Conservation (phyloP, 1,140 invertebrate species). For the Anastrepha ludens region DNA sequence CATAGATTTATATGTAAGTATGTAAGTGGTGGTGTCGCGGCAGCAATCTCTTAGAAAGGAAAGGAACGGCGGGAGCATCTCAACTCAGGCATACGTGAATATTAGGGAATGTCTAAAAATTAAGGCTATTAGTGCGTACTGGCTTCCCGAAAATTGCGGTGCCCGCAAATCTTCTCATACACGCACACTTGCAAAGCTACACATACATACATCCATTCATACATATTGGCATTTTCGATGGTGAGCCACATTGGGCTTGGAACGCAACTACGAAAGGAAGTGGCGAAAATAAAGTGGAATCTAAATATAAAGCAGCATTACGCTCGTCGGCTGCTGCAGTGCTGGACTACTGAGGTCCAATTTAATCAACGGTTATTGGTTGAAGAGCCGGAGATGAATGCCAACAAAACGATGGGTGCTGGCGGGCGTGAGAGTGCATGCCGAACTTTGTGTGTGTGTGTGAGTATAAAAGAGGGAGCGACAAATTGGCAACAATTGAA, state of each 20-base stretch:
- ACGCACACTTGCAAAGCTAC: not conserved
- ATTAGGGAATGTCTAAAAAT: not conserved
- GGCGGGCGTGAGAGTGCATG: slow-evolving; percentile 17
- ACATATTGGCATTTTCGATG: not conserved
- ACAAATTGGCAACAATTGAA: slow-evolving; percentile 44
- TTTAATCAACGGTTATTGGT: slow-evolving; percentile 34
- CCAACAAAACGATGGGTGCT: not conserved
- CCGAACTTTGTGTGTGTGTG: not conserved
- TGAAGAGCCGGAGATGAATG: not conserved
- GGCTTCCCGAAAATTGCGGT: not conserved
- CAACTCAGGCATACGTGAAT: not conserved
- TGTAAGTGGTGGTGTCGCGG: not conserved
- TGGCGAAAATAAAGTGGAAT: not conserved
- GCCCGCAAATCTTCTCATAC: not conserved
- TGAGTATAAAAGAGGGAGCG: not conserved
- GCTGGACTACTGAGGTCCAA: not conserved
- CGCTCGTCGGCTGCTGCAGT: not conserved
- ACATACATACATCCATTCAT: too few species aligned
- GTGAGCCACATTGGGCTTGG: not conserved
- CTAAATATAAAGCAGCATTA: not conserved
- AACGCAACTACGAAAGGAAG: not conserved
- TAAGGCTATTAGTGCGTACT: slow-evolving; percentile 8
- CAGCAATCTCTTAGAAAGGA: not conserved
- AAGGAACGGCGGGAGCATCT: not conserved
- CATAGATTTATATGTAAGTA: not conserved